These are phyloP conservation scores for Drosophila testacea DNA, from an alignment of 2,888 invertebrate species.

Conservation along the genomic window DNA sequence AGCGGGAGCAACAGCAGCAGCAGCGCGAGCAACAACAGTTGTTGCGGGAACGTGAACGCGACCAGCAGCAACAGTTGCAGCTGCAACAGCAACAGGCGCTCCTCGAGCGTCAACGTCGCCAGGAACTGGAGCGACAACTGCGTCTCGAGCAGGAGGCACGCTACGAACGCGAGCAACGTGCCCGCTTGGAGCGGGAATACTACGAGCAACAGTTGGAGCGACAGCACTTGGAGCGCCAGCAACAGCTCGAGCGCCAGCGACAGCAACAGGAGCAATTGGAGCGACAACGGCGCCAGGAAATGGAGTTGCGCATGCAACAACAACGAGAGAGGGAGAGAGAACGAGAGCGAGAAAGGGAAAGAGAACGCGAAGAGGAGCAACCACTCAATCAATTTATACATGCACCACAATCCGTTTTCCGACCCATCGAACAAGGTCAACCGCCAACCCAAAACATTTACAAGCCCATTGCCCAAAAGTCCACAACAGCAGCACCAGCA, in stretches of 20 bases:
- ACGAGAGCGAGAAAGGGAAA: constrained; percentile 7
- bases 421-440: constrained; percentile 85
- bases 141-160: constrained; percentile 69
- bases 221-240: constrained; percentile 66
- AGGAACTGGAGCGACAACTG: constrained; percentile 84
- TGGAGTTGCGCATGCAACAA: constrained; percentile 56
- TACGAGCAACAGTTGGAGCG: constrained; percentile 75
- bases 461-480: constrained; percentile 78
- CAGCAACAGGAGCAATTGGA: constrained; percentile 70
- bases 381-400: constrained; percentile 90
- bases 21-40: constrained; percentile 51
- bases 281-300: constrained; percentile 84
- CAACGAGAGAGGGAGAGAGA: constrained; percentile 30
- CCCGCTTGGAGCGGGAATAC: constrained; percentile 85
- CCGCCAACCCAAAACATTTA: constrained; percentile 66
- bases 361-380: constrained; percentile 5
- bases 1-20: constrained; percentile 48
- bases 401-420: constrained; percentile 91
- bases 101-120: constrained; percentile 72
- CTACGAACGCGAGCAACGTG: constrained; percentile 71
- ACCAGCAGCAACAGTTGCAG: constrained; percentile 46
- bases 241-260: constrained; percentile 66
- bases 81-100: constrained; percentile 53
- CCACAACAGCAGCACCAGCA: constrained; percentile 11
- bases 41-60: constrained; percentile 18